Percentiles rank a stretch among this genome's conserved stretches.
These are phyloP conservation scores for Leucozona laternaria DNA, from an alignment of 2,888 invertebrate species.

Conservation along the genomic window DNA sequence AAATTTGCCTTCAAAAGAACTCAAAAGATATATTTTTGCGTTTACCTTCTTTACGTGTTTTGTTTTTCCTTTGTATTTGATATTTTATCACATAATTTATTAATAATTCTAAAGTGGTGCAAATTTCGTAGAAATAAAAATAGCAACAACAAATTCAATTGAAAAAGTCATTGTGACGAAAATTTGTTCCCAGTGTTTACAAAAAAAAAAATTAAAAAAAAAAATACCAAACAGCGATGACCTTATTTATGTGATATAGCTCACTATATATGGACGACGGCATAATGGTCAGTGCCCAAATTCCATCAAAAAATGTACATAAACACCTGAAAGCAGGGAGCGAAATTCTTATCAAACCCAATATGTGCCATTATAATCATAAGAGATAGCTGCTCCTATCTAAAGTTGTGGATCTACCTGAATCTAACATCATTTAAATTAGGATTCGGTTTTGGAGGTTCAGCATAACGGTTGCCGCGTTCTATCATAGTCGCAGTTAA, in stretches of 20 bases:
- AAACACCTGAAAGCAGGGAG: neutral
- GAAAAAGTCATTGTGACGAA: neutral
- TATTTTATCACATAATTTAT: neutral
- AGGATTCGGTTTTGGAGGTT: neutral
- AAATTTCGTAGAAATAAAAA: neutral
- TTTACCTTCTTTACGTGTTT: neutral
- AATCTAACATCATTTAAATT: neutral
- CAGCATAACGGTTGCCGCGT: neutral
- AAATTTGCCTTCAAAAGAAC: neutral
- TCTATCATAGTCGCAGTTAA: neutral
- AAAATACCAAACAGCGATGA: neutral
- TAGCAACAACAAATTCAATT: neutral
- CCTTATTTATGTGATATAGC: constrained; percentile 1
- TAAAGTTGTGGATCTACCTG: neutral
- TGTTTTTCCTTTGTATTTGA: neutral
- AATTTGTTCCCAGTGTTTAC: neutral
- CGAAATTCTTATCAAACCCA: neutral
- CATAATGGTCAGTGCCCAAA: neutral
- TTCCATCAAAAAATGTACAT: neutral
- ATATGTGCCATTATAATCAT: constrained; percentile 14
- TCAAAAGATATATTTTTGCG: neutral
- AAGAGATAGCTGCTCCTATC: neutral
- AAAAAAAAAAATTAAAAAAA: neutral
- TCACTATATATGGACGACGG: no score
- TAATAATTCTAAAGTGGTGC: neutral